Evolutionary conservation across 2,113 vertebrate species (phyloP), one percentile per base, ranked within the genome.

Genomic region (Delphinapterus leucas): DNA sequence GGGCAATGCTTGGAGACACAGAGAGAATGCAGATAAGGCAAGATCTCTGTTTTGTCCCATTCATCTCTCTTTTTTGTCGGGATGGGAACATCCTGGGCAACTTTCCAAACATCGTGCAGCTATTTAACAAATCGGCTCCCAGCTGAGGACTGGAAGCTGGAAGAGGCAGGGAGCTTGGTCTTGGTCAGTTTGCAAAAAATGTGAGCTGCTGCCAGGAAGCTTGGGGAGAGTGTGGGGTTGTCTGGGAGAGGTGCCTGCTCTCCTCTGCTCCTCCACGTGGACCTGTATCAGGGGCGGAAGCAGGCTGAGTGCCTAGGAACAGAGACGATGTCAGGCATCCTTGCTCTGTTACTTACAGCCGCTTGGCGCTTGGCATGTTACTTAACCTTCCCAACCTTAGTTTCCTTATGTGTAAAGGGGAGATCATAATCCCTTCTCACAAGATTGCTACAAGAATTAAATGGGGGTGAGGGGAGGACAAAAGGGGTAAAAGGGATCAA

Each of bases 111-210:
- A 36, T 31, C n/a, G 11, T 67, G 63, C 47, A 89, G 44, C 88
- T 73, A 38, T 89, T 93, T 60, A 67, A 80, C 41, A 95, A 77
- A 79, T 47, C n/a, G 7, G n/a, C 47, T 94, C 63, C 26, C 58
- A 36, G 77, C 67, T 11, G 11, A 88, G 83, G 77, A 28, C 63
- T 71, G 28, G 44, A 60, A 79, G 93, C 58, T 58, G n/a, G 79
- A 94, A 79, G 74, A 31, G 41, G n/a, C 31, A 44, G 81, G 76
- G 77, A 83, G 76, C 53, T 33, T 21, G 63, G 33, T 67, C 84
- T 71, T 36, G 25, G 18, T 60, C 38, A 71, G 61, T 96, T 85
- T 96, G 95, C 60, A 58, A 90, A 95, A 91, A 70, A n/a, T n/a
- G 49, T 60, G 77, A 90, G 60, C 81, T 36, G 26, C 21, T 38